Evolutionary conservation across 2,113 vertebrate species (phyloP), one percentile per base, ranked within the genome.

Genomic region (Micromys minutus): DNA sequence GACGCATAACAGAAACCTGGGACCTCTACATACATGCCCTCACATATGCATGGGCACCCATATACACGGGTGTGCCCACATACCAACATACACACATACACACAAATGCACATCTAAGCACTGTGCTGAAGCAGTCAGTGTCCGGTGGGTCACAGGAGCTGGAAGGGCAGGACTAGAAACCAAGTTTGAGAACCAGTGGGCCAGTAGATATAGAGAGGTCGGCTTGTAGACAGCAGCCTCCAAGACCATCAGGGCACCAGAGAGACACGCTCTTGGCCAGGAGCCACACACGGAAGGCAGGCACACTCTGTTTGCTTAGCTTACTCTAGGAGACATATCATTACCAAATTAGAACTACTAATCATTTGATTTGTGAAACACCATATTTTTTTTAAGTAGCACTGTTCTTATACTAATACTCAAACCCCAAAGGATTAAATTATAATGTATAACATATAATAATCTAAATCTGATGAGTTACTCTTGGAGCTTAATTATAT

Each of bases 401-500:
- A 91, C n/a, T 81, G 75, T 88, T n/a, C 24, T 90, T 86, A 77
- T 10, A 86, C 52, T 36, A 95, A 57, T 76, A 74, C 15, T 76
- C 34, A 91, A 95, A 69, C n/a, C 86, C 76, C 81, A 93, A 93
- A 90, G 52, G 65, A 95, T 96, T 95, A 91, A 95, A 89, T 92
- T 95, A 87, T 88, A 89, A 80, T 75, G 61, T 57, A 69, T 83
- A 83, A 61, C 57, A 61, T 83, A 83, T 83, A 83, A 83, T 34
- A 81, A 86, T 95, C 92, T 94, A 86, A 96, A 96, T 93, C 90
- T 85, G 39, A 96, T 90, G 89, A 95, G 75, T 93, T 95, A 74
- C 77, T 93, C 85, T 85, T 57, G 50, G 83, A 89, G 76, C 87
- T 94, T 97, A 89, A 96, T 97, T 95, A 69, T 96, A 95, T 97